Base-by-base conservation (phyloP, 2,797 vertebrate species). In the Sphenodon punctatus region DNA sequence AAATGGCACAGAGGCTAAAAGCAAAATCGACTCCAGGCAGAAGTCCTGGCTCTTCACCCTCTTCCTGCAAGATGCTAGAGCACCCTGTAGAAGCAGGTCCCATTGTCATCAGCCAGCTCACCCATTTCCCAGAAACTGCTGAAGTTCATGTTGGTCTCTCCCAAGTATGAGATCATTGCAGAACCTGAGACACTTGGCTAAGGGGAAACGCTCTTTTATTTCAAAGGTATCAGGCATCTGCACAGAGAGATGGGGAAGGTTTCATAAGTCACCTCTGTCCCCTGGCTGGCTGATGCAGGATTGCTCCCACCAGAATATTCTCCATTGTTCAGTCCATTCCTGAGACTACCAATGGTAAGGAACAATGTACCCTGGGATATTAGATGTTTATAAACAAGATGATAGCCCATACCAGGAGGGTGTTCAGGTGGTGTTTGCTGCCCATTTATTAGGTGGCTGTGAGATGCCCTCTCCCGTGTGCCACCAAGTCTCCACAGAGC, bases 61-160 rank as follows among this genome's bases (percentile, higher is more conserved):
- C 32, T 5, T 68, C 32, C 32, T 38, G 5, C 0, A 0, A 56
- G 30, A 32, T 14, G 1, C 0, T 4, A 3, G 30, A 45, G 20
- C n/a, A 4, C 23, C 46, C 36, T 36, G n/a, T 36, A 39, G 11
- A 67, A 25, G 53, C 27, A 32, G 12, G 42, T 10, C 67, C 41
- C 16, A 56, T 17, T 13, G 39, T 42, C 38, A n/a, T n/a, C 19
- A 7, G 10, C 4, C 13, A 5, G 19, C 20, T 36, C 30, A 19
- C 25, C 25, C 38, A 27, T n/a, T n/a, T 19, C 5, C 9, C 43
- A n/a, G 14, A 7, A 11, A 19, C 9, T 5, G 10, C 64, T 25
- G 15, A 25, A 13, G 27, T 23, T 16, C 39, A 23, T n/a, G 30
- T 43, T 36, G 16, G 22, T 53, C 17, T 68, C 17, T 60, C 51